Evolutionary conservation across 1,140 invertebrate species (phyloP), one percentile per base, ranked within the genome.

Genomic region (Drosophila persimilis): DNA sequence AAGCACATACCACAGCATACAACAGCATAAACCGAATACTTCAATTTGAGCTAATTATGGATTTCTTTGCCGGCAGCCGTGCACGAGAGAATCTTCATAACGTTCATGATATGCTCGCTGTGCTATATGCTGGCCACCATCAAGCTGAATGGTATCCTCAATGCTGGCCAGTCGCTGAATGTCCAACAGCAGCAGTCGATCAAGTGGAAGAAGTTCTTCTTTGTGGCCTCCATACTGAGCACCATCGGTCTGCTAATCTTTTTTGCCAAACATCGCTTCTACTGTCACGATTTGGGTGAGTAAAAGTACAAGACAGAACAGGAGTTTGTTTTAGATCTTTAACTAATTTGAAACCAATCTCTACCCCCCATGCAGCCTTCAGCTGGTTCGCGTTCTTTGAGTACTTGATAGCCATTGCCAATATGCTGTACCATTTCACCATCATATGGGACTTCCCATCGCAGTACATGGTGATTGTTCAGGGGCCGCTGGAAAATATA

Each of bases 371-470:
- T 94, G 75, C 93, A 98, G 97, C 97, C 61, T 98, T 98, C 92
- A 98, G 96, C 91, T 97, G 96, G 95, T 98, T 98, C 92, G 97
- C 97, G 3, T 93, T 97, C 46, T 97, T 96, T 91, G 97, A 98
- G 90, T 98, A 98, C 92, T 93, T 97, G 67, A 95, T 98, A 89
- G 97, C 97, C 46, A 95, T 95, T 45, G 95, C 96, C 84, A 98
- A 98, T 90, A 98, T 98, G 96, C 95, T 95, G 43, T 98, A 97
- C 92, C 97, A 98, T 89, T 94, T 96, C 22, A 96, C 96, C 9
- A 96, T 97, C 31, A 95, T 97, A 58, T 93, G 95, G 81, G 97
- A 98, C 92, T 97, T 98, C 91, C 96, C 96, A 31, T 94, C 94
- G 50, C 96, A 97, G 90, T 93, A 95, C 75, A 92, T 97, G 66